phyloP scores from a whole-genome alignment of 2,888 invertebrate species.

The Gisinianus flammeolus region DNA sequence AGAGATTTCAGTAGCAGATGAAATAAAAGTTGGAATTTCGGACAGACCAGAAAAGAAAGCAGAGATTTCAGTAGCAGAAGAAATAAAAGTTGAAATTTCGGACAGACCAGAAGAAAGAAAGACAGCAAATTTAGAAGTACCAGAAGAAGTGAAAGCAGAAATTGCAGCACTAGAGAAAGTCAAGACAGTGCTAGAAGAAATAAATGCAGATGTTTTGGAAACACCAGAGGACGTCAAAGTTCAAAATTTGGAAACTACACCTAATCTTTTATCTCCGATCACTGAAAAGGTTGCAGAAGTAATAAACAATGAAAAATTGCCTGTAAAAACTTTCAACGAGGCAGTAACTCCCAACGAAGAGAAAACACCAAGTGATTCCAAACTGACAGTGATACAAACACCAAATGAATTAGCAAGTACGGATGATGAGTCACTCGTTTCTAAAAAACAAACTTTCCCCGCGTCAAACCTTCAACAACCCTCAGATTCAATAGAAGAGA shows the following conservation, averaged over 20 bases:
- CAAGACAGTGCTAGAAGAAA: neutral
- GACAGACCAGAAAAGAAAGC: neutral
- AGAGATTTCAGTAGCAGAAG: neutral
- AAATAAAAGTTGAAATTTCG: neutral
- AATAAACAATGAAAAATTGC: too few relatives aligned
- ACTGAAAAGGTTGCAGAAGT: too few relatives aligned
- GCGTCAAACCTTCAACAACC: neutral
- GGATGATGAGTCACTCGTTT: too few relatives aligned
- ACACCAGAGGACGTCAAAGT: neutral
- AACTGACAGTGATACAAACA: neutral
- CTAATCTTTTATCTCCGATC: too few relatives aligned
- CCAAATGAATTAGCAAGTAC: too few relatives aligned
- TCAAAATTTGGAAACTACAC: too few relatives aligned
- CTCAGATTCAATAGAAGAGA: neutral
- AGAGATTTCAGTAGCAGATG: neutral
- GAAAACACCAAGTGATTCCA: too few relatives aligned
- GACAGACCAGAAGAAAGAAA: neutral
- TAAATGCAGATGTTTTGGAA: neutral
- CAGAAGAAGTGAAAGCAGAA: neutral
- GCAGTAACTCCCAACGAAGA: too few relatives aligned
- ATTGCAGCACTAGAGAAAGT: neutral
- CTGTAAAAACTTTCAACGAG: too few relatives aligned
- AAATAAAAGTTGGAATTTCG: too few relatives aligned
- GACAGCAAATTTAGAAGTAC: neutral
- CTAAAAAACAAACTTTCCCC: too few relatives aligned